These are phyloP conservation scores for Leptura quadrifasciata DNA, from an alignment of 2,888 invertebrate genomes.

Conservation along the genomic window DNA sequence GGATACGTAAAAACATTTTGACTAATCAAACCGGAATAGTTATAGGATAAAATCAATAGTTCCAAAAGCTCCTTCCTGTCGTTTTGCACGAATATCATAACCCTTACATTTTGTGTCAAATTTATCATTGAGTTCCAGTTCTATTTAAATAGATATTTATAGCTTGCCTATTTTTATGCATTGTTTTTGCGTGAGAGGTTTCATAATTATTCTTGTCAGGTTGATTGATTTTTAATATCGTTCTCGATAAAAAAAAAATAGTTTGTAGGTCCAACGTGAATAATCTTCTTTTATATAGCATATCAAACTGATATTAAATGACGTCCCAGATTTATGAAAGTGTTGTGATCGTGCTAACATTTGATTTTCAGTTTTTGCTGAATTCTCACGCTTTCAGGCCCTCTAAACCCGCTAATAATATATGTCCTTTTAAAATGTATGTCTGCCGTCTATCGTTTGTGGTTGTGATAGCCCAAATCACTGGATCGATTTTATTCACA, in stretches of 20 bases:
- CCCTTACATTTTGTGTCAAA: slow-evolving; percentile 6
- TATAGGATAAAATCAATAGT: slow-evolving; percentile 23
- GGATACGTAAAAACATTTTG: too few species aligned
- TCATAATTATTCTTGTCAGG: slow-evolving; percentile 1
- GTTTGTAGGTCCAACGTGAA: neutral
- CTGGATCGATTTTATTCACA: too few species aligned
- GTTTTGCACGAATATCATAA: slow-evolving; percentile 23
- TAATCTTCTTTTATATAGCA: neutral
- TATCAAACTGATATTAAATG: neutral
- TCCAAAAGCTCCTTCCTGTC: neutral
- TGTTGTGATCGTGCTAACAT: too few species aligned
- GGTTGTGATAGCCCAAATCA: too few species aligned
- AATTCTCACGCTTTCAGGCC: too few species aligned
- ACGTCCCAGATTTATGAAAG: neutral
- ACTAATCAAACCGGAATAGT: neutral
- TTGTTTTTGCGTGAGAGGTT: slow-evolving; percentile 11
- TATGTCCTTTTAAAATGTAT: too few species aligned
- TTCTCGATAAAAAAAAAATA: slow-evolving; percentile 9
- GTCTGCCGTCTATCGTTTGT: too few species aligned
- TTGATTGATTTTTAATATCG: slow-evolving; percentile 5
- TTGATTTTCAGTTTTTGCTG: too few species aligned
- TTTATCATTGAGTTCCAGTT: neutral
- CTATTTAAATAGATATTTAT: slow-evolving; percentile 21
- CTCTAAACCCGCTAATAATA: too few species aligned
- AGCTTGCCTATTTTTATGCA: neutral